These are phyloP conservation scores for Progne subis DNA, from an alignment of 2,113 vertebrate species.

Conservation along the genomic window DNA sequence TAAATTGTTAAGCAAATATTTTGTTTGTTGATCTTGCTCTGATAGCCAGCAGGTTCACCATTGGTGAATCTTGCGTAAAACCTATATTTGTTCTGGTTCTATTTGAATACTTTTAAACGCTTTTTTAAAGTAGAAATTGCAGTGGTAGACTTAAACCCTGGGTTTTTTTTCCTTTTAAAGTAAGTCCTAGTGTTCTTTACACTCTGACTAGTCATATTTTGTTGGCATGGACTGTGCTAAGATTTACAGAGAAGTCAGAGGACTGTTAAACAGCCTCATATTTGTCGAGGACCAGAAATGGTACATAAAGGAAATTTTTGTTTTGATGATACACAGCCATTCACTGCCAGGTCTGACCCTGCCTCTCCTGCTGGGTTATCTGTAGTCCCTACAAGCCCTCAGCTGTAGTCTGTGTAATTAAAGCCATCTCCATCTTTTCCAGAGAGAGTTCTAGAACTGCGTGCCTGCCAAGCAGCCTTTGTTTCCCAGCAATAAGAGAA, in stretches of 20 bases:
- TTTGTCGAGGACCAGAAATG: background rate
- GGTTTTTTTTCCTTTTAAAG: background rate
- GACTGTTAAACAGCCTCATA: background rate
- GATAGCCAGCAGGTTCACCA: background rate
- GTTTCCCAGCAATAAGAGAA: background rate
- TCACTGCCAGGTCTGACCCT: background rate
- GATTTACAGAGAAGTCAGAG: background rate
- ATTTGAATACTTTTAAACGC: background rate
- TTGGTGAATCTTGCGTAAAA: background rate
- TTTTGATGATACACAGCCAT: background rate
- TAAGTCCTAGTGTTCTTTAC: background rate
- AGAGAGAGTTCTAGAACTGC: background rate
- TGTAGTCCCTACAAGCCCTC: background rate
- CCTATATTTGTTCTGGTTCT: background rate
- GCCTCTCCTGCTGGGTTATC: background rate
- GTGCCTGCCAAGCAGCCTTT: background rate
- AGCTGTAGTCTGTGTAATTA: background rate
- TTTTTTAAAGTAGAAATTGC: background rate
- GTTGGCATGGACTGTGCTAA: background rate
- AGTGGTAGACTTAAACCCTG: background rate
- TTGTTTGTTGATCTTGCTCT: background rate
- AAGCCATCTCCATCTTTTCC: background rate
- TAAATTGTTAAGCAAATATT: background rate
- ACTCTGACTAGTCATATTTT: background rate
- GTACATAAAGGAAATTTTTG: accelerated